A percentile compares a stretch with the other conserved stretches of the same genome.
Conservation (phyloP, 2,797 vertebrate genomes). For the Gymnothorax javanicus region DNA sequence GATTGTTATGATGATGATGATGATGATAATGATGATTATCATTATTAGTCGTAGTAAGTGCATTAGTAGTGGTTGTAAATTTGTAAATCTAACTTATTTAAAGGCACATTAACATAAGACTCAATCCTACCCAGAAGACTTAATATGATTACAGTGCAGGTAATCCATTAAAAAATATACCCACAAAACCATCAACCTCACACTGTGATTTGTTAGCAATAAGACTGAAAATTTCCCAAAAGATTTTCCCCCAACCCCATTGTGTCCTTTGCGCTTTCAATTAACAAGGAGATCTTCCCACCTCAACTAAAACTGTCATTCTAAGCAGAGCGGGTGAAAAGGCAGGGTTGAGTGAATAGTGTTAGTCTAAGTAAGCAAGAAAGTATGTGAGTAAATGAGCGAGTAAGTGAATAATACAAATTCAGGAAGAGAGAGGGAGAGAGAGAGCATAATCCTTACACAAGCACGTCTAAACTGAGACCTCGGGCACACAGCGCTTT, state of each 20-base stretch:
- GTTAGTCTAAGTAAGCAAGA: slow-evolving; percentile 31
- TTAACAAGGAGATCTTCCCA: background rate
- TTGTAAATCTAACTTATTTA: background rate
- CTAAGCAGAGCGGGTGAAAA: slow-evolving; percentile 13
- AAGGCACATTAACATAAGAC: background rate
- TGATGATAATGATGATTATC: too few species aligned
- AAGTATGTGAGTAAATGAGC: background rate
- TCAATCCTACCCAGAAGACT: background rate
- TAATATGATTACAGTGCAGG: background rate
- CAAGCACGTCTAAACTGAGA: background rate
- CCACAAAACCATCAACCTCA: background rate
- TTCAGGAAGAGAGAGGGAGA: background rate
- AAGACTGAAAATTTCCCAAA: background rate
- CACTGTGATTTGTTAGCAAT: background rate
- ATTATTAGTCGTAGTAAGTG: too few species aligned
- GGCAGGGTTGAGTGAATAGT: background rate
- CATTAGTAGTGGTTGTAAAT: too few species aligned
- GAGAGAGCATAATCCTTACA: background rate
- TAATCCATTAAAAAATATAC: background rate
- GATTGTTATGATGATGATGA: too few species aligned
- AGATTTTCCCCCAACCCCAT: slow-evolving; percentile 6
- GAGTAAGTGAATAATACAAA: slow-evolving; percentile 28
- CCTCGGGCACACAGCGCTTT: background rate
- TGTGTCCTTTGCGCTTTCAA: background rate
- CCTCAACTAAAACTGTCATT: slow-evolving; percentile 5